Evolutionary conservation across 2,888 invertebrate genomes (phyloP).

Genomic region (Lasioglossum leucozonium): DNA sequence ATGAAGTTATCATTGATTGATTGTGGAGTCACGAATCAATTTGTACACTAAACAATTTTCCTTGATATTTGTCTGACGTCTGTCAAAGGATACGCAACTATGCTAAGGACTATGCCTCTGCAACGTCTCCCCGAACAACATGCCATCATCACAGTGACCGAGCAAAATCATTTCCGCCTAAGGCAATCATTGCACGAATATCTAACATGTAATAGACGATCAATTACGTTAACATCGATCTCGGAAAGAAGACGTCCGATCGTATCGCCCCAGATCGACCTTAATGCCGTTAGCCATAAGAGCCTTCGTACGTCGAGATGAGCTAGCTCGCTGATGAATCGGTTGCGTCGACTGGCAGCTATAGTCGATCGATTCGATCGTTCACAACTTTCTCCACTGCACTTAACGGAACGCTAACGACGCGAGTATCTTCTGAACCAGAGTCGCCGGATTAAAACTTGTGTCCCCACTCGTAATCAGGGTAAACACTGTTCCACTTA

Average conservation of each 20-base stretch:
- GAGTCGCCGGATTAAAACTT: too few species aligned
- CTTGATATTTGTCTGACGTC: background rate
- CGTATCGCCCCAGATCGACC: conserved; percentile 25
- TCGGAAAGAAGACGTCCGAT: background rate
- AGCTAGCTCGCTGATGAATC: conserved; percentile 55
- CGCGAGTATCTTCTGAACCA: conserved; percentile 22
- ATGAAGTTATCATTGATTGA: too few species aligned
- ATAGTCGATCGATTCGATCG: conserved; percentile 48
- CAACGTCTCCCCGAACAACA: background rate
- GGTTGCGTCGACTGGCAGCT: conserved; percentile 23
- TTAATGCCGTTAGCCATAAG: conserved; percentile 17
- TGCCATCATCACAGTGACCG: background rate
- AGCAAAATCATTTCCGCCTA: background rate
- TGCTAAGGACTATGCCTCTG: background rate
- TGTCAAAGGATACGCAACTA: background rate
- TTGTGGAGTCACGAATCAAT: background rate
- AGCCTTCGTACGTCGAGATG: conserved; percentile 12
- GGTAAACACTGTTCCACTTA: background rate
- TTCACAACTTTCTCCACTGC: conserved; percentile 50
- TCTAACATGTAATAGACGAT: background rate
- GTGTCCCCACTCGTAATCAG: background rate
- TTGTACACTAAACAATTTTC: background rate
- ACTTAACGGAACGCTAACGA: conserved; percentile 41
- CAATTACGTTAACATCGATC: conserved; percentile 1
- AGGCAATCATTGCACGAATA: background rate